Evolutionary conservation across 1,140 invertebrate genomes (phyloP), one percentile per base, ranked within the genome.

Genomic region (Drosophila carrolli): DNA sequence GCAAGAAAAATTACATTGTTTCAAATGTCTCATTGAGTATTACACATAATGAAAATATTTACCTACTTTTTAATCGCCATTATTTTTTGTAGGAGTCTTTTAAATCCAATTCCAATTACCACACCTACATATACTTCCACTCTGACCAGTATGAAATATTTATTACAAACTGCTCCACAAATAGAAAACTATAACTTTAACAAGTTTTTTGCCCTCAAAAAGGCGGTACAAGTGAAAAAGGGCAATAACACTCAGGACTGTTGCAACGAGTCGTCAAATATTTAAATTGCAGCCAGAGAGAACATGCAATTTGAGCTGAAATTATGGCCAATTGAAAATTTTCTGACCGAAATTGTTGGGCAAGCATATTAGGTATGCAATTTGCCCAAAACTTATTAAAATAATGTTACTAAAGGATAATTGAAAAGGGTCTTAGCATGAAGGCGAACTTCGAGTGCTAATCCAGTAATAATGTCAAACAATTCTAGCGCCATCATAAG

Each of bases 381-480:
- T 81, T 78, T 78, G 58, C 11, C 13, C n/a, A 27, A 27, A 47
- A 51, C 62, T 54, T 56, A 83, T 83, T 82, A 83, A 47, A n/a
- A 43, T 40, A 70, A 76, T 67, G 55, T 55, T 73, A 73, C 66
- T 66, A 74, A 73, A 38, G 40, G 50, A 47, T 79, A 88, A 88
- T 86, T 86, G 75, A 88, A 86, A 81, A 65, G 51, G 23, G 46
- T 27, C 27, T 13, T 16, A 35, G 6, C 1, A 23, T 51, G 32
- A 43, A 14, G 32, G 14, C 16, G 5, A 43, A 37, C 7, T 16
- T 37, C 11, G 44, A 10, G 19, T 44, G 54, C 46, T 88, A 79
- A 80, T 77, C 50, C 61, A 35, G 61, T 57, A 79, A 82, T 88
- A 78, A 89, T 83, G 80, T 74, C 84, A 89, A 71, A 80, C 81